A percentile compares a stretch with the other conserved stretches of the same genome.
These are phyloP conservation scores for Coelopa pilipes DNA, from an alignment of 2,888 invertebrate genomes.

Conservation along the genomic window DNA sequence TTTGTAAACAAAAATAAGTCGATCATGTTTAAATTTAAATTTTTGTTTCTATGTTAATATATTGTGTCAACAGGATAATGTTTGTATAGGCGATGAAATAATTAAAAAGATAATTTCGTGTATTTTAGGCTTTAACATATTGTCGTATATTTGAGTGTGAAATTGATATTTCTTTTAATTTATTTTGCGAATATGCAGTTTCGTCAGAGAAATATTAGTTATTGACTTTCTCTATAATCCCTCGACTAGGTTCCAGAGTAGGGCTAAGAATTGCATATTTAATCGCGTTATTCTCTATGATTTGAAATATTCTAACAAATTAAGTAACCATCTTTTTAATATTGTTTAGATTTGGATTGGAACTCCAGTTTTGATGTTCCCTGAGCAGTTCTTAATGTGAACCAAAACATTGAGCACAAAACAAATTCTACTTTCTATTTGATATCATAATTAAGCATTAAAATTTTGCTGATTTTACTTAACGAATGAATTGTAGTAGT, in stretches of 20 bases:
- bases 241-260: not conserved
- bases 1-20: not conserved
- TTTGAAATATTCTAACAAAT: slow-evolving; percentile 56
- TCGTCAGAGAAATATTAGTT: not conserved
- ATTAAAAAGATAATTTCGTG: not conserved
- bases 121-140: not conserved
- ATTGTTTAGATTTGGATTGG: slow-evolving; percentile 61
- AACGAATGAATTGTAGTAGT: slow-evolving; percentile 35
- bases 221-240: slow-evolving; percentile 3
- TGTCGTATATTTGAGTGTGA: too few species aligned
- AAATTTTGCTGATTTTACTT: slow-evolving; percentile 35
- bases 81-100: not conserved
- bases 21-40: not conserved
- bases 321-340: slow-evolving; percentile 61
- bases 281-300: slow-evolving; percentile 27
- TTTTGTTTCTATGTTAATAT: not conserved
- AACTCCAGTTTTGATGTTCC: slow-evolving; percentile 62
- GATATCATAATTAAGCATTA: slow-evolving; percentile 31
- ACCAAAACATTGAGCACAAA: slow-evolving; percentile 30
- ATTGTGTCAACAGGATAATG: not conserved
- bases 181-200: not conserved
- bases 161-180: not conserved
- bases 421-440: slow-evolving; percentile 29
- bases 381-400: slow-evolving; percentile 50
- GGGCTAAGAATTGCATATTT: slow-evolving; percentile 28